Conservation (phyloP, 2,888 invertebrate species). For the Colletes collaris region DNA sequence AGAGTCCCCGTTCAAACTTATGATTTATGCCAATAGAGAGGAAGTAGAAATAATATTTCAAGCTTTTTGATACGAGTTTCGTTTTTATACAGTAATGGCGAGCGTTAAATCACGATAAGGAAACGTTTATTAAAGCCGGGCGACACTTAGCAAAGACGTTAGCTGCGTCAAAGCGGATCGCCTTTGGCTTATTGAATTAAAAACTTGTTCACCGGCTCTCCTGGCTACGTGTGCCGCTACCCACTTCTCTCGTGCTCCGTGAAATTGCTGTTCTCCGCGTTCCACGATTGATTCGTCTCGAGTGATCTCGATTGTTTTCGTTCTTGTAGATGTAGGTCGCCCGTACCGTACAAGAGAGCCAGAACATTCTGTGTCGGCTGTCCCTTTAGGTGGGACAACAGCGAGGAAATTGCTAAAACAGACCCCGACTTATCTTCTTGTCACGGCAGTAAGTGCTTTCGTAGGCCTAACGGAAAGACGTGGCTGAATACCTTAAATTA, state of each 20-base stretch:
- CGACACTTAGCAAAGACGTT: slow-evolving; percentile 4
- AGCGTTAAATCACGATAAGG: slow-evolving; percentile 23
- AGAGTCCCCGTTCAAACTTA: background rate
- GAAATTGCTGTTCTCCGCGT: slow-evolving; percentile 18
- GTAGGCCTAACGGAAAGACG: too few relatives aligned
- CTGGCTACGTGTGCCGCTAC: slow-evolving; percentile 5
- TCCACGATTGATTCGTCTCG: slow-evolving; percentile 29
- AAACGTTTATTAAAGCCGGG: slow-evolving; percentile 15
- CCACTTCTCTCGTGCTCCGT: slow-evolving; percentile 14
- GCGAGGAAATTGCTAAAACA: slow-evolving; percentile 10
- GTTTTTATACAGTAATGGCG: background rate
- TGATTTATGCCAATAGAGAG: too few relatives aligned
- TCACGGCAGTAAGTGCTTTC: too few relatives aligned
- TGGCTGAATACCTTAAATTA: too few relatives aligned
- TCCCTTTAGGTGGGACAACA: background rate
- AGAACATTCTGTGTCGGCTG: background rate
- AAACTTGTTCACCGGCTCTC: slow-evolving; percentile 17
- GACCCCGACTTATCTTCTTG: slow-evolving; percentile 1
- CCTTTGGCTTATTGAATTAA: slow-evolving; percentile 33
- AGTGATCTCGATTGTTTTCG: slow-evolving; percentile 27
- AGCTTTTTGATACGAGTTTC: background rate
- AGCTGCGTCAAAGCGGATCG: slow-evolving; percentile 7
- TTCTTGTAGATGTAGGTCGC: slow-evolving; percentile 15
- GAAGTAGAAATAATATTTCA: too few relatives aligned
- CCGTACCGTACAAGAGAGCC: background rate